Base-by-base conservation (phyloP, 2,113 vertebrate genomes). In the Coptodon rendalli region DNA sequence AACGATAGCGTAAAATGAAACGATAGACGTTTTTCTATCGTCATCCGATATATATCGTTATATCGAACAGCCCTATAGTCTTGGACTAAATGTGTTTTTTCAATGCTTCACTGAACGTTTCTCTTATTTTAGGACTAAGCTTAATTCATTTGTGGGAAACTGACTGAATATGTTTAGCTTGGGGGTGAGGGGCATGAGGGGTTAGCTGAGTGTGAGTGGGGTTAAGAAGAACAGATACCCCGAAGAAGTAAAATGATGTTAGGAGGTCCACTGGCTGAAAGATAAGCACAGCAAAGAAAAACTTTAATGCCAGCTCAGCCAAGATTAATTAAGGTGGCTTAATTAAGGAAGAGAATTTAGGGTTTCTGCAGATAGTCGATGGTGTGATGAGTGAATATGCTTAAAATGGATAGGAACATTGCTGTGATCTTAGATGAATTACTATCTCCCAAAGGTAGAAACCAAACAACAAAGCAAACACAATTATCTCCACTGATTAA, bases 281-380 rank as follows among this genome's bases (percentile, higher is more conserved):
- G 80, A 86, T 57, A 90, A 91, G 86, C 92, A 87, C 84, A 91
- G 88, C 88, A 93, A 93, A 93, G 5, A 83, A 87, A 89, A 91
- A 45, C 31, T 61, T 76, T 10, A 85, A 87, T 63, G 86, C 84
- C 81, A 73, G 45, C 73, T 90, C 84, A 87, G 90, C 85, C 82
- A 87, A 86, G 59, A 86, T 50, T 79, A 83, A 78, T 71, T 61
- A 45, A 85, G 61, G 86, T 52, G 79, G 63, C 82, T 61, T 53
- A 10, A 34, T 59, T 40, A 50, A 80, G 43, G 81, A 78, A 80
- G 45, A 54, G 27, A 24, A 40, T 84, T 59, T 85, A 68, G 68
- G 59, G 56, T 71, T 85, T 80, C 82, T 89, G 86, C 63, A 81
- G 85, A 61, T 36, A 24, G 40, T 83, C 22, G 4, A 80, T 86